These are phyloP conservation scores for Himantopus leucocephalus DNA, from an alignment of 2,113 vertebrate genomes.

Conservation along the genomic window DNA sequence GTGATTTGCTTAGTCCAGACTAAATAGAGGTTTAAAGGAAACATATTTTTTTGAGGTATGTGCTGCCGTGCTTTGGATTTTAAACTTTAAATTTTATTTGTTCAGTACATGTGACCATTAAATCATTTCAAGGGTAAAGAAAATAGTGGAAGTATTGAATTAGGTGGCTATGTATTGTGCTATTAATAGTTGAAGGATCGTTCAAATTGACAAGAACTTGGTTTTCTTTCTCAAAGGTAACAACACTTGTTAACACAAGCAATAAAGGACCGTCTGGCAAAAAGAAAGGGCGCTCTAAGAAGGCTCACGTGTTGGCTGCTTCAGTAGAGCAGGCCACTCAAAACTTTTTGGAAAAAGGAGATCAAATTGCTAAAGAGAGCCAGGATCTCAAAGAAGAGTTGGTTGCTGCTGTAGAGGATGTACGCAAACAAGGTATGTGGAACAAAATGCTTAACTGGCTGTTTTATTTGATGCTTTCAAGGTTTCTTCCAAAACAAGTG, in stretches of 20 bases:
- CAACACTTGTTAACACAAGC: conserved; percentile 96
- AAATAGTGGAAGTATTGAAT: background rate
- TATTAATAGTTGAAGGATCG: background rate
- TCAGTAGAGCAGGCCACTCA: conserved; percentile 98
- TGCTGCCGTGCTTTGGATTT: background rate
- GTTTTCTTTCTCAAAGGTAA: conserved; percentile 80
- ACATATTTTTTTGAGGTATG: background rate
- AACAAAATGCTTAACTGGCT: background rate
- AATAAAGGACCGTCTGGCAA: conserved; percentile 97
- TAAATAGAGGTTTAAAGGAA: background rate
- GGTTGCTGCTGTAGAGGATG: conserved; percentile 93
- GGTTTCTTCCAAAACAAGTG: background rate
- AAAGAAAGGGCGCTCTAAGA: conserved; percentile 99
- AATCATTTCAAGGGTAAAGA: background rate
- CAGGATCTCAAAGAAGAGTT: conserved; percentile 96
- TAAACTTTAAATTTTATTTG: background rate
- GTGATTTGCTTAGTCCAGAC: background rate
- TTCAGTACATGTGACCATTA: background rate
- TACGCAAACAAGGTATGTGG: conserved; percentile 92
- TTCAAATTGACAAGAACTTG: background rate
- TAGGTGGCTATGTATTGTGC: background rate
- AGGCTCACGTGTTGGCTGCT: conserved; percentile 95
- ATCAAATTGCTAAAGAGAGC: conserved; percentile 97
- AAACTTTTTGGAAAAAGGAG: conserved; percentile 97
- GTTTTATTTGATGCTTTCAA: background rate